Evolutionary conservation across 2,113 vertebrate genomes (phyloP).

Genomic region (Leptosomus discolor): DNA sequence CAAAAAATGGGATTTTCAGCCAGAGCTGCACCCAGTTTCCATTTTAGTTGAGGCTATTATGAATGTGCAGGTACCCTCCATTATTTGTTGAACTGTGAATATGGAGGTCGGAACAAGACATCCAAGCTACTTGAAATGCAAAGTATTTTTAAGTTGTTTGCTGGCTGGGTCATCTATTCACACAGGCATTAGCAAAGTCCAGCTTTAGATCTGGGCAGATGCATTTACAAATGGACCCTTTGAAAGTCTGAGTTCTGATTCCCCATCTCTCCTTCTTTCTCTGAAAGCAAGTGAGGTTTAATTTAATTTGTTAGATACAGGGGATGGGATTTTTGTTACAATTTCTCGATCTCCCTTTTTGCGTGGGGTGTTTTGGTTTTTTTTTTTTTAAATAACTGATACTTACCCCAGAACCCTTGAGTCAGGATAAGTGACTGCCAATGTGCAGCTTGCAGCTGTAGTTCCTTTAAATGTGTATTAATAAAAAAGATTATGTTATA

Average conservation of each 20-base stretch:
- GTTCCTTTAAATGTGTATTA: not conserved
- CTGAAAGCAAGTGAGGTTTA: not conserved
- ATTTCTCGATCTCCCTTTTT: not conserved
- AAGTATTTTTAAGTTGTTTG: not conserved
- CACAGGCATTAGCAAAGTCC: not conserved
- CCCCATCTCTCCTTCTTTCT: not conserved
- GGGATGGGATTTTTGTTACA: not conserved
- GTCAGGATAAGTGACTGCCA: not conserved
- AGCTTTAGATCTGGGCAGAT: not conserved
- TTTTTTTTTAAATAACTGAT: not conserved
- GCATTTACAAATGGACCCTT: not conserved
- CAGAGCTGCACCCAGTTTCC: not conserved
- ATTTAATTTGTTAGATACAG: not conserved
- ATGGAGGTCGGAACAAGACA: not conserved
- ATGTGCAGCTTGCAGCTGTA: not conserved
- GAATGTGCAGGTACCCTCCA: not conserved
- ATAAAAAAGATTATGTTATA: not conserved
- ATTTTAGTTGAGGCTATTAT: not conserved
- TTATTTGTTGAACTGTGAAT: not conserved
- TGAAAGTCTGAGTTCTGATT: not conserved
- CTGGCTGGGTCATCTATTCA: not conserved
- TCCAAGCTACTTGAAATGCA: not conserved
- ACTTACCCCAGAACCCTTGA: not conserved
- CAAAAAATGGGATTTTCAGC: not conserved
- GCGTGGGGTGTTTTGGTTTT: not conserved